phyloP scores from a whole-genome alignment of 2,888 invertebrate genomes.

The Drosophila mercatorum region DNA sequence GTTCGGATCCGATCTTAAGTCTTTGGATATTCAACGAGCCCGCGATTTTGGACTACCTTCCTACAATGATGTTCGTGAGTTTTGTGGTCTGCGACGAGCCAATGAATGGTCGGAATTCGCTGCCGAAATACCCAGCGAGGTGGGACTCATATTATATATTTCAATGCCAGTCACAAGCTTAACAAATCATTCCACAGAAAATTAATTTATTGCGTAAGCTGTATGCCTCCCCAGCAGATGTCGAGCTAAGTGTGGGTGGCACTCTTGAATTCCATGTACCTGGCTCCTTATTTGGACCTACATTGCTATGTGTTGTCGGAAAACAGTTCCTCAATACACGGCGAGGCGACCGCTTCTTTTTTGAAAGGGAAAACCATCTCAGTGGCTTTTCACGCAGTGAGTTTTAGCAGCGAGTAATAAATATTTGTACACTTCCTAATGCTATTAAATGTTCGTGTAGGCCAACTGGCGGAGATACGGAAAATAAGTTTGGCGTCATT shows the following conservation, averaged over 20 bases:
- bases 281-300: slow-evolving; percentile 89
- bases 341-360: slow-evolving; percentile 90
- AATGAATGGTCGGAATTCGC: slow-evolving; percentile 72
- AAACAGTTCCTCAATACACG: slow-evolving; percentile 89
- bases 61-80: slow-evolving; percentile 77
- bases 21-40: slow-evolving; percentile 79
- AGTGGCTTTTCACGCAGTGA: slow-evolving; percentile 86
- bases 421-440: neutral
- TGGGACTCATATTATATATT: slow-evolving; percentile 29
- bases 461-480: slow-evolving; percentile 90
- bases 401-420: neutral
- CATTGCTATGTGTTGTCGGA: slow-evolving; percentile 89
- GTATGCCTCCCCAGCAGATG: slow-evolving; percentile 88
- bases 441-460: slow-evolving; percentile 70
- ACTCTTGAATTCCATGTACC: slow-evolving; percentile 88
- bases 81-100: slow-evolving; percentile 76
- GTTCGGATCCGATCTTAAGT: slow-evolving; percentile 86
- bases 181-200: slow-evolving; percentile 84
- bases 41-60: slow-evolving; percentile 75
- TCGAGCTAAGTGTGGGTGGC: slow-evolving; percentile 90
- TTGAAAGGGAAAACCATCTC: slow-evolving; percentile 86
- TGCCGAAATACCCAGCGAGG: slow-evolving; percentile 89
- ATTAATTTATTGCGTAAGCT: slow-evolving; percentile 86
- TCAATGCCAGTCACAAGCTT: neutral
- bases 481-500: slow-evolving; percentile 90